phyloP scores from a whole-genome alignment of 1,140 invertebrate species.

The Goniozus legneri region DNA sequence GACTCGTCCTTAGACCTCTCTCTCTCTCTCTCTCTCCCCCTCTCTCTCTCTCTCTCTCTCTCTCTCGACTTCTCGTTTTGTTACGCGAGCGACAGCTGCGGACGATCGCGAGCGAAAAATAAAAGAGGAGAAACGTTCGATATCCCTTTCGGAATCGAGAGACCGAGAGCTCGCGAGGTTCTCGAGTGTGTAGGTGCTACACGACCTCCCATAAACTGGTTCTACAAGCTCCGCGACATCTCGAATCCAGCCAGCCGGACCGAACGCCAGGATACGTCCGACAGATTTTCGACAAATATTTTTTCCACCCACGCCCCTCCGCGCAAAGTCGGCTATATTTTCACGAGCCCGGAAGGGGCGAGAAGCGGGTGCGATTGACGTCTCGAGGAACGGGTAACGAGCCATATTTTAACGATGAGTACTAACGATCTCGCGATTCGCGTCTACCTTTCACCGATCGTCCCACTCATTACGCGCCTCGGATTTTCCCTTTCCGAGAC shows the following conservation, averaged over 20 bases:
- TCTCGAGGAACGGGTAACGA: too few relatives aligned
- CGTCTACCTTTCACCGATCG: too few relatives aligned
- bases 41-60: too few relatives aligned
- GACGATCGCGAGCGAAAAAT: conserved; percentile 22
- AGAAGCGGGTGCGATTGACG: conserved; percentile 1
- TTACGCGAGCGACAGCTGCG: conserved; percentile 20
- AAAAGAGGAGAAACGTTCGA: conserved; percentile 17
- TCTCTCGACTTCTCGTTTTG: conserved; percentile 9
- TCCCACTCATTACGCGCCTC: too few relatives aligned
- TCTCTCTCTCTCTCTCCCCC: too few relatives aligned
- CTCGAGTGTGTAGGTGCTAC: conserved; percentile 13
- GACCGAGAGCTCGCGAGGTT: too few relatives aligned
- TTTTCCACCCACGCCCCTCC: background rate
- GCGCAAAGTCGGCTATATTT: too few relatives aligned
- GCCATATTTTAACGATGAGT: too few relatives aligned
- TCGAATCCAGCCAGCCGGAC: conserved; percentile 1
- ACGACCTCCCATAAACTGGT: conserved; percentile 17
- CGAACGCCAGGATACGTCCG: background rate
- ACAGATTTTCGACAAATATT: background rate
- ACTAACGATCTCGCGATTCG: too few relatives aligned
- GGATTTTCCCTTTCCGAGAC: too few relatives aligned
- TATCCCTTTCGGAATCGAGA: conserved; percentile 6
- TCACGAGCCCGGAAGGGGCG: too few relatives aligned
- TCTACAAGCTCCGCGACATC: conserved; percentile 11
- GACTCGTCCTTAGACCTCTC: too few relatives aligned